Evolutionary conservation across 35 echinoderm and acorn worm genomes (phyloP), one percentile per base, ranked within the genome.

Genomic region (Apostichopus japonicus): DNA sequence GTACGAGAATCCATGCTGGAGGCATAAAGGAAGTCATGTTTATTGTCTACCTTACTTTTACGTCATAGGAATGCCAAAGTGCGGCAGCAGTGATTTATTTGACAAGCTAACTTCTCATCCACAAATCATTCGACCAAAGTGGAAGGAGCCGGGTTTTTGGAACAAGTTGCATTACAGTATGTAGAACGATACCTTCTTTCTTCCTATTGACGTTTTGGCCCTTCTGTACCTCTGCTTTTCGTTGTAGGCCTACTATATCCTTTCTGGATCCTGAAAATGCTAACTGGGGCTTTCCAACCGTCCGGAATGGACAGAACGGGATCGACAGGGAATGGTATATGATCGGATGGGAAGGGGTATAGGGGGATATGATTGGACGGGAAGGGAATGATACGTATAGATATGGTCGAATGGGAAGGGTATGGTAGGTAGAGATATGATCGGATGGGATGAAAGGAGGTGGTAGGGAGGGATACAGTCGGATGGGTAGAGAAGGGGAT

Each of bases 11-110:
- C 83, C 83, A 14, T 87, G 83, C 83, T 87, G 83, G 83, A 25
- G 6, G 27, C 7, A 53, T 10, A 87, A 65, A 65, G 55, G 83
- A 65, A 87, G 61, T 16, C 23, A 6, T 55, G 56, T 87, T 10
- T 87, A 87, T 61, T 87, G 83, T 59, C n/a, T 87, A 65, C 83
- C 83, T 17, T 87, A 57, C 55, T 87, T 87, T 55, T 87, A 87
- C 24, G 54, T 87, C 3, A 87, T 87, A 23, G 83, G 83, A 65
- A 87, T 87, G 83, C 83, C 83, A 61, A 87, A 87, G 23, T 87
- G 83, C 56, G 83, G 83, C 16, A 87, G 83, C 23, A 57, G 53
- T 10, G 83, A 87, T 87, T 44, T 87, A 55, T 87, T 87, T 25
- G 59, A 61, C 19, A 58, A 59, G 23, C 22, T 87, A 24, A 87